Percentiles rank a stretch among this genome's conserved stretches.
Conservation (phyloP, 64 coral and sea anemone genomes). For the Porites australiensis region DNA sequence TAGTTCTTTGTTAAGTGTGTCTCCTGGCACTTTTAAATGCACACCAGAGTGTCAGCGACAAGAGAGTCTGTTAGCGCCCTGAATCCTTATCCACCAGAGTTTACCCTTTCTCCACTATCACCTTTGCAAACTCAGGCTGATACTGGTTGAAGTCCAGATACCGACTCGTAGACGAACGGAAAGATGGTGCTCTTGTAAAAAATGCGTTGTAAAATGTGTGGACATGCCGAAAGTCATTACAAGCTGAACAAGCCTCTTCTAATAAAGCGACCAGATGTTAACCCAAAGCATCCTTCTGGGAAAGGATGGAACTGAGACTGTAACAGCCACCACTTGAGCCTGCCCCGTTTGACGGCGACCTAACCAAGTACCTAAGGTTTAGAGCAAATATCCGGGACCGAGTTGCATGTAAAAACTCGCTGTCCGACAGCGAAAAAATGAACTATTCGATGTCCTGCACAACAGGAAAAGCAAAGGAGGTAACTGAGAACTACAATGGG, state of each 20-base stretch:
- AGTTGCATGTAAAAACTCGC: conserved; percentile 51
- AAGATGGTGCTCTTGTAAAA: neutral
- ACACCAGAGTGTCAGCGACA: no score
- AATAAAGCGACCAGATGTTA: neutral
- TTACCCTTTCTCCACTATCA: neutral
- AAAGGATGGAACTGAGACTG: conserved; percentile 61
- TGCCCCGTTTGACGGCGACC: conserved; percentile 48
- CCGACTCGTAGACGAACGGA: no score
- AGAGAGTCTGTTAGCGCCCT: no score
- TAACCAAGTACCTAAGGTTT: conserved; percentile 33
- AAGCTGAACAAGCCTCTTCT: neutral
- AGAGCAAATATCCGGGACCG: conserved; percentile 37
- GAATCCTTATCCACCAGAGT: neutral
- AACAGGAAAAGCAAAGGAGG: conserved; percentile 37
- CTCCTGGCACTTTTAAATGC: no score
- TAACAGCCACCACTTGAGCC: conserved; percentile 49
- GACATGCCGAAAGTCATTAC: neutral
- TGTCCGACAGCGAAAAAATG: conserved; percentile 55
- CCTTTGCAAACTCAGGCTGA: no score
- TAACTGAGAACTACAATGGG: conserved; percentile 59
- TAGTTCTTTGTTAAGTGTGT: no score
- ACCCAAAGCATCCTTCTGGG: neutral
- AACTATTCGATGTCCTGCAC: conserved; percentile 53
- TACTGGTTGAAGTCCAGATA: no score
- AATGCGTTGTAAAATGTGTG: neutral